phyloP scores from a whole-genome alignment of 2,797 vertebrate genomes.

The Leptatherina wallacei region DNA sequence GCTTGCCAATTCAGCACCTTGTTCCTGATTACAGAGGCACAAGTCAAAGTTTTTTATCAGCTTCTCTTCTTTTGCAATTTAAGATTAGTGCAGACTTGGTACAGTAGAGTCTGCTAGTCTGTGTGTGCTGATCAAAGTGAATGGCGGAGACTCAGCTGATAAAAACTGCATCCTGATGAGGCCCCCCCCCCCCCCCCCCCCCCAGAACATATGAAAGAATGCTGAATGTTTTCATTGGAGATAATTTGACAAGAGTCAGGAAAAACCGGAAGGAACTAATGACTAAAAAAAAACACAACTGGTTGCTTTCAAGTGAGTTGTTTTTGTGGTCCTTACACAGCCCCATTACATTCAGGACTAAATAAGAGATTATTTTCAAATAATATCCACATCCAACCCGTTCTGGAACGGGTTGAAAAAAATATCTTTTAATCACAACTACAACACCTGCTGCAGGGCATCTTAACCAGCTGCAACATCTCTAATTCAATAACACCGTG shows the following conservation, averaged over 20 bases:
- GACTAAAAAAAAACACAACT: too few species aligned
- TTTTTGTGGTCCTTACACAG: too few species aligned
- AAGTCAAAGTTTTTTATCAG: too few species aligned
- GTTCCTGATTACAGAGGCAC: too few species aligned
- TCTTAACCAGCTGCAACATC: background rate
- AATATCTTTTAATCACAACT: background rate
- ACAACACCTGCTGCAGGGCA: background rate
- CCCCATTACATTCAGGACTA: too few species aligned
- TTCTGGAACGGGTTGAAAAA: background rate
- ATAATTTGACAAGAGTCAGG: background rate
- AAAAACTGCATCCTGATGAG: slow-evolving; percentile 22
- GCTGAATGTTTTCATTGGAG: background rate
- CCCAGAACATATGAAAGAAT: slow-evolving; percentile 10
- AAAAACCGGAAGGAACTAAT: background rate
- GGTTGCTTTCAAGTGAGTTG: too few species aligned
- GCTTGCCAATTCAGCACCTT: too few species aligned
- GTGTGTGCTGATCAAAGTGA: too few species aligned
- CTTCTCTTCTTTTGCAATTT: too few species aligned
- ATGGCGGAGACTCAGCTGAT: too few species aligned
- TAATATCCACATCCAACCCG: background rate
- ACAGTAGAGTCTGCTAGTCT: slow-evolving; percentile 2
- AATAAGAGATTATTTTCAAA: background rate
- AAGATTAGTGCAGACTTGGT: too few species aligned
- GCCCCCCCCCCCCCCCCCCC: too few species aligned
- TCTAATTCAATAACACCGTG: background rate